Evolutionary conservation across 2,888 invertebrate species (phyloP).

Genomic region (Encarsia formosa): DNA sequence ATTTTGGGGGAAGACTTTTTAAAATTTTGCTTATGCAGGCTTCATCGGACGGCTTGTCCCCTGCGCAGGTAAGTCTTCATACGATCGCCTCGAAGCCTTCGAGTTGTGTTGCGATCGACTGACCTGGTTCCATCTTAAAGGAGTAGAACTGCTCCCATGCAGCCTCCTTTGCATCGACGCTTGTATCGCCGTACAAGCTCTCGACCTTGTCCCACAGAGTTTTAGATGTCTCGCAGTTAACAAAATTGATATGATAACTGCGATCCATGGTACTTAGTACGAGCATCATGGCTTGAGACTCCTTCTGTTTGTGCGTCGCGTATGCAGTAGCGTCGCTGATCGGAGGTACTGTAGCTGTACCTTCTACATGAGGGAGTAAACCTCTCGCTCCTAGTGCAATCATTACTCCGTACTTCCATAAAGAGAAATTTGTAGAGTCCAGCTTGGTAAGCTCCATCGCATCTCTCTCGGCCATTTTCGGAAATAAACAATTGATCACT

Average conservation of each 20-base stretch:
- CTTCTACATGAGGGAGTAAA: neutral
- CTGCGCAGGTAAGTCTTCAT: constrained; percentile 12
- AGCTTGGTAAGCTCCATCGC: neutral
- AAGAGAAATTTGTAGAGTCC: neutral
- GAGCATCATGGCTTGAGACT: neutral
- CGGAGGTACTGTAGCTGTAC: neutral
- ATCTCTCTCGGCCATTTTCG: constrained; percentile 2
- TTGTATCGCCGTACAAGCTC: constrained; percentile 21
- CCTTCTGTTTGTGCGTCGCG: neutral
- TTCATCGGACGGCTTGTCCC: constrained; percentile 3
- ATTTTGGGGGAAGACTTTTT: constrained; percentile 12
- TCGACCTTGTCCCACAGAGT: constrained; percentile 23
- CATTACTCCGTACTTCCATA: constrained; percentile 2
- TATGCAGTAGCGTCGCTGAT: neutral
- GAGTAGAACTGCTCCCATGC: constrained; percentile 25
- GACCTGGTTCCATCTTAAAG: constrained; percentile 14
- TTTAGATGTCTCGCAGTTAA: constrained; percentile 9
- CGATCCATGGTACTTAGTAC: constrained; percentile 2
- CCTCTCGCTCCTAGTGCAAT: neutral
- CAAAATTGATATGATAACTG: constrained; percentile 3
- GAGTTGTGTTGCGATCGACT: constrained; percentile 14
- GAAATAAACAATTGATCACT: too few relatives aligned
- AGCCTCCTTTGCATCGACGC: constrained; percentile 19
- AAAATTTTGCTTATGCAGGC: constrained; percentile 11
- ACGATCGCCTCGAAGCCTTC: constrained; percentile 19